These are phyloP conservation scores for Lepus europaeus DNA, from an alignment of 2,113 vertebrate species.

Conservation along the genomic window DNA sequence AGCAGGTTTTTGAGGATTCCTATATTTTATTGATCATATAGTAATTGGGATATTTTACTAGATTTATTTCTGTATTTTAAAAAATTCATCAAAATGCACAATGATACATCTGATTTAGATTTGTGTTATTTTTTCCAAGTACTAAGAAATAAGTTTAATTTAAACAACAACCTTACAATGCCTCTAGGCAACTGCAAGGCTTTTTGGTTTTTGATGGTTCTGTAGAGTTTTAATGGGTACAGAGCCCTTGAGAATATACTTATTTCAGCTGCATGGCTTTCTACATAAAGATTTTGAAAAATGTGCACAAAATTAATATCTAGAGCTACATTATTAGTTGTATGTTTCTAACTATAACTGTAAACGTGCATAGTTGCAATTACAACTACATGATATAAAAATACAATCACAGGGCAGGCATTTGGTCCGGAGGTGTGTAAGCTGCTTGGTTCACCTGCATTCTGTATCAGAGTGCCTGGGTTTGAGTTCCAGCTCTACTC, in stretches of 20 bases:
- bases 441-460: too few species aligned
- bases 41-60: neutral
- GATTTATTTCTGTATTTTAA: conserved; percentile 45
- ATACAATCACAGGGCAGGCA: too few species aligned
- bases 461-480: too few species aligned
- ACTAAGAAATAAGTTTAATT: conserved; percentile 69
- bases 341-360: neutral
- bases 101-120: conserved; percentile 61
- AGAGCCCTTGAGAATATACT: conserved; percentile 65
- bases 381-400: neutral
- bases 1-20: neutral
- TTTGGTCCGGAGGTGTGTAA: too few species aligned
- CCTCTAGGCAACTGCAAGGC: neutral
- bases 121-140: conserved; percentile 35
- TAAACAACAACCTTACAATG: conserved; percentile 46
- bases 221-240: conserved; percentile 36
- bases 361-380: conserved; percentile 1
- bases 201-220: conserved; percentile 33
- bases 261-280: conserved; percentile 49
- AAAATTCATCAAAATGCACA: conserved; percentile 52
- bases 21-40: neutral
- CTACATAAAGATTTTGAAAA: conserved; percentile 23
- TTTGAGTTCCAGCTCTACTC: too few species aligned
- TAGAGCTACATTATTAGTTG: neutral
- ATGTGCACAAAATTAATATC: neutral